Base-by-base conservation (phyloP, 2,888 invertebrate genomes). In the Eilema griseolum region DNA sequence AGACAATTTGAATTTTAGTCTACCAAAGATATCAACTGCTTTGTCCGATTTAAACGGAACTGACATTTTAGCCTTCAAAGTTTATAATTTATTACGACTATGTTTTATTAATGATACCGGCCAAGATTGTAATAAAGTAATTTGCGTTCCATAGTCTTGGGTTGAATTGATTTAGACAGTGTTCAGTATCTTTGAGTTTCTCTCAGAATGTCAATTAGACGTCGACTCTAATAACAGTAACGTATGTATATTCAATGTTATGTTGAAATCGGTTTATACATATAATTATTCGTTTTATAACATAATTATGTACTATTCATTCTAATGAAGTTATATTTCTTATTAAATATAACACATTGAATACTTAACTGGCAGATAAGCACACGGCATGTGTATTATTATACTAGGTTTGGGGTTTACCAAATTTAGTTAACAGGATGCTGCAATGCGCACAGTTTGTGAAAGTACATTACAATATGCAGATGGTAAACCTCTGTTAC, bases 131-230 rank as follows among this genome's bases (percentile, higher is more conserved):
- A 71, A 71, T 71, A 63, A 71, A 71, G 52, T 68, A 71, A 65
- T 64, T 71, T 67, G 37, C 37, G 23, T 67, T 61, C 41, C 26
- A 61, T n/a, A 62, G 66, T 61, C 66, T n/a, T 20, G 57, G n/a
- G 56, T 56, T 73, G 60, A 71, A 76, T 79, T 70, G 64, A 73
- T 73, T 71, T 65, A 69, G 52, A 70, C 23, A 56, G 67, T 66
- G 61, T 69, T 70, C 66, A n/a, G 66, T 70, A 67, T 71, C 71
- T 68, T 71, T 74, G 68, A 63, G 33, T 61, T 61, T 64, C 37
- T 41, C 31, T 52, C 37, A 52, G 64, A 71, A 67, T 71, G 64
- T 52, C 31, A 71, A 71, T 71, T 67, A 37, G 33, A 65, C 23
- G 23, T 16, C 33, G 31, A 64, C 31, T 61, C n/a, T 57, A 31